Conservation (phyloP, 2,113 vertebrate genomes). For the Rhineura floridana region DNA sequence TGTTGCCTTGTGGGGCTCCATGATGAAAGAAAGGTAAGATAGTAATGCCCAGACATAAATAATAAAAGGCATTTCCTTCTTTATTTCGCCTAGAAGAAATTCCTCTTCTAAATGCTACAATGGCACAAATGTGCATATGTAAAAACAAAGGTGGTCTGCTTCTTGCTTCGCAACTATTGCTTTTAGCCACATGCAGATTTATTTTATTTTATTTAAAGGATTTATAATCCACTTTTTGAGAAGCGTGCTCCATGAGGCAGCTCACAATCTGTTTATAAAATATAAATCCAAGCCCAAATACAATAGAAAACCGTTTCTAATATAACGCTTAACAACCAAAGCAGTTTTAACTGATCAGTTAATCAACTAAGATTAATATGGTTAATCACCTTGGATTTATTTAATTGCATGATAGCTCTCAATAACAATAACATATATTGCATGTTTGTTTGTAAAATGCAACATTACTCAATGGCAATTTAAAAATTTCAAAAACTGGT, state of each 20-base stretch:
- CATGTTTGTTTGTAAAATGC: conserved; percentile 58
- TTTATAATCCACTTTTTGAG: no score
- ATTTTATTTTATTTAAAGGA: no score
- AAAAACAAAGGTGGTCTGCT: no score
- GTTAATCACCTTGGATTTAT: background rate
- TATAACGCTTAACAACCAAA: no score
- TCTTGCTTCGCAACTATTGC: background rate
- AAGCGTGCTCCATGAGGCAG: no score
- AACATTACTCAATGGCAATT: conserved; percentile 57
- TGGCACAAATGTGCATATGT: background rate
- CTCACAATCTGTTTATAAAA: no score
- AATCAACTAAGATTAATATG: background rate
- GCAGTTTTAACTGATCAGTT: background rate
- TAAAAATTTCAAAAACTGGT: conserved; percentile 71
- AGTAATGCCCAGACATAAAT: no score
- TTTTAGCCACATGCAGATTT: background rate
- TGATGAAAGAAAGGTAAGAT: no score
- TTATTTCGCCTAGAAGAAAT: background rate
- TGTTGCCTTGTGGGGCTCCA: no score
- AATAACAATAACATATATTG: background rate
- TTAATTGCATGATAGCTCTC: background rate
- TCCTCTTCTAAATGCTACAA: background rate
- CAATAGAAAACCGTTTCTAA: no score
- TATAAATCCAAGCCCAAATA: no score
- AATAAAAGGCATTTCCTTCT: background rate